Conservation (phyloP, 2,888 invertebrate genomes). For the Sinodicranocentrus sp. region DNA sequence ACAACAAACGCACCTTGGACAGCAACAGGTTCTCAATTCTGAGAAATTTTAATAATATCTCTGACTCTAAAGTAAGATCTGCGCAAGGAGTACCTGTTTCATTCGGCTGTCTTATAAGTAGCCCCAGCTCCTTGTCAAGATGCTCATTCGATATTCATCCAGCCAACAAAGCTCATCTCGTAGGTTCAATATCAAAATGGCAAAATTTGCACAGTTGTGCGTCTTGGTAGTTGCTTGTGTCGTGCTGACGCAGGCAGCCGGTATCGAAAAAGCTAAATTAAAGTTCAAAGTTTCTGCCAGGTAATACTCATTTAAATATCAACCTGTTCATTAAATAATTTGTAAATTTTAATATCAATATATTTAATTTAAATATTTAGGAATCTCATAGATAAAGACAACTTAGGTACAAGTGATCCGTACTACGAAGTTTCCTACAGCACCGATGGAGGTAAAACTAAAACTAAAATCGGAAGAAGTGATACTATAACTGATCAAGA, state of each 20-base stretch:
- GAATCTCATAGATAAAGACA: constrained; percentile 58
- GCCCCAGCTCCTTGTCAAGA: constrained; percentile 15
- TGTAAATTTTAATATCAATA: not conserved
- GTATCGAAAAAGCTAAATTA: constrained; percentile 48
- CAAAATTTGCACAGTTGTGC: constrained; percentile 19
- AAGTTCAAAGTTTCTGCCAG: constrained; percentile 67
- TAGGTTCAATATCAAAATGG: constrained; percentile 33
- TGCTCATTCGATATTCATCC: constrained; percentile 26
- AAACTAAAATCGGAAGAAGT: constrained; percentile 58
- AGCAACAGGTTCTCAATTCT: constrained; percentile 54
- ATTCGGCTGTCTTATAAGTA: constrained; percentile 42
- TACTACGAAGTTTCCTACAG: constrained; percentile 63
- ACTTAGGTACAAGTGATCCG: constrained; percentile 65
- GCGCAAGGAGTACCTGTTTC: constrained; percentile 16
- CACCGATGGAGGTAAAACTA: constrained; percentile 63
- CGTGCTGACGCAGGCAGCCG: constrained; percentile 32
- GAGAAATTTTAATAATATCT: constrained; percentile 19
- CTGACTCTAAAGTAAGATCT: constrained; percentile 1
- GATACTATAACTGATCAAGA: constrained; percentile 68
- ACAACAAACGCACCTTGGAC: constrained; percentile 46
- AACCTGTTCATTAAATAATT: not conserved
- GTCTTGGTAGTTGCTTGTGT: constrained; percentile 32
- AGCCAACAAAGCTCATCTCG: constrained; percentile 41
- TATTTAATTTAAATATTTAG: constrained; percentile 3
- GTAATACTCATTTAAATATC: constrained; percentile 17